Evolutionary conservation across 2,113 vertebrate species (phyloP).

Genomic region (Notothenia rossii): DNA sequence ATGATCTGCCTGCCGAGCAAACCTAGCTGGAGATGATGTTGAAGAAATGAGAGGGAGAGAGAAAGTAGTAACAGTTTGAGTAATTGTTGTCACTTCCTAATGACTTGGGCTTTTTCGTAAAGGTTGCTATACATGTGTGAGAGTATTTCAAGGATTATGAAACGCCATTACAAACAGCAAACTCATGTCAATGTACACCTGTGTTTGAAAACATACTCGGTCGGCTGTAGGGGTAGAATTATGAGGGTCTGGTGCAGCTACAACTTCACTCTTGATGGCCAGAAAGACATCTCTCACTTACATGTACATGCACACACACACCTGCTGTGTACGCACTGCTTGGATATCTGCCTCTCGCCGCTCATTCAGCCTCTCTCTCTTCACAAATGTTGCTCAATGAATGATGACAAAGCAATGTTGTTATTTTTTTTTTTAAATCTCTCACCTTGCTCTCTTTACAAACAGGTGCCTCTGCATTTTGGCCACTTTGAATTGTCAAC

Average conservation of each 20-base stretch:
- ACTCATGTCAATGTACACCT: not conserved
- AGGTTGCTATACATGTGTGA: not conserved
- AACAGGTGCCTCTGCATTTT: conserved; percentile 53
- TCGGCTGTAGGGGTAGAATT: conserved; percentile 22
- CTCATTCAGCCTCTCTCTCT: conserved; percentile 23
- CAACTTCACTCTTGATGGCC: not conserved
- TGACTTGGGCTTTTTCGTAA: conserved; percentile 5
- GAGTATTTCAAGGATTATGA: not conserved
- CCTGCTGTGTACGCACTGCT: conserved; percentile 39
- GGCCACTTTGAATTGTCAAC: conserved; percentile 65
- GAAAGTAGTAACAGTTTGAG: conserved; percentile 8
- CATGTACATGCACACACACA: not conserved
- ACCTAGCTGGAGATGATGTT: conserved; percentile 21
- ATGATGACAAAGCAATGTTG: conserved; percentile 50
- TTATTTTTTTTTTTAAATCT: conserved; percentile 54
- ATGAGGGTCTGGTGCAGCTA: conserved; percentile 25
- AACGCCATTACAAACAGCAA: not conserved
- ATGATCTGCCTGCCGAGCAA: conserved; percentile 38
- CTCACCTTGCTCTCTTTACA: conserved; percentile 67
- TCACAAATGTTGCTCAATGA: conserved; percentile 19
- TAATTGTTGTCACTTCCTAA: not conserved
- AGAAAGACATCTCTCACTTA: conserved; percentile 12
- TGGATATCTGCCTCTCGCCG: conserved; percentile 68
- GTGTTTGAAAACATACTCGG: conserved; percentile 14
- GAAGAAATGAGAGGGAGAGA: conserved; percentile 11